Conservation (phyloP, 2,888 invertebrate genomes). For the Podabrus alpinus region DNA sequence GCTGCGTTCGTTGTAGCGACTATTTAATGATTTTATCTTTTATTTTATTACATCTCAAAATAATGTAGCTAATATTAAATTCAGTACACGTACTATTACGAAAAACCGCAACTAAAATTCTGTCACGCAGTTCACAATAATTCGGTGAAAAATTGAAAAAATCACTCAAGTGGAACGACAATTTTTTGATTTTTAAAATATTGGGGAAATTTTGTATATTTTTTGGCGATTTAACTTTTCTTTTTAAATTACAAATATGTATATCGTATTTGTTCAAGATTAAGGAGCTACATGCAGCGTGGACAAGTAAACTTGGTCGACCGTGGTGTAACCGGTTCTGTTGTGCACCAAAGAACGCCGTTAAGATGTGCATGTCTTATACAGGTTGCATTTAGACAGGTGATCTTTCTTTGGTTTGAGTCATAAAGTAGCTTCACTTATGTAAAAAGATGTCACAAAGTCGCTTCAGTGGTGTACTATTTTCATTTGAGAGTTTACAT, state of each 20-base stretch:
- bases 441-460: conserved; percentile 22
- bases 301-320: conserved; percentile 31
- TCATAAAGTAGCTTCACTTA: conserved; percentile 26
- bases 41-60: conserved; percentile 18
- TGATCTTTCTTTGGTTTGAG: conserved; percentile 18
- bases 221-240: background rate
- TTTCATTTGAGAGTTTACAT: background rate
- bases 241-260: conserved; percentile 3
- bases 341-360: conserved; percentile 18
- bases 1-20: conserved; percentile 9
- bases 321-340: conserved; percentile 28
- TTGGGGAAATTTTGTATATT: background rate
- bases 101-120: conserved; percentile 7
- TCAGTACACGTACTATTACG: conserved; percentile 15
- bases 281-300: conserved; percentile 28
- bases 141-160: conserved; percentile 7
- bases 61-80: conserved; percentile 12
- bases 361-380: conserved; percentile 25
- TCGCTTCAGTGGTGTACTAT: conserved; percentile 6
- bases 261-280: conserved; percentile 28
- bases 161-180: background rate
- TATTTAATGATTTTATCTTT: conserved; percentile 21
- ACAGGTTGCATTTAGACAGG: conserved; percentile 26
- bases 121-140: conserved; percentile 5
- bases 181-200: background rate